Evolutionary conservation across 2,888 invertebrate genomes (phyloP).

Genomic region (Spilosoma lubricipeda): DNA sequence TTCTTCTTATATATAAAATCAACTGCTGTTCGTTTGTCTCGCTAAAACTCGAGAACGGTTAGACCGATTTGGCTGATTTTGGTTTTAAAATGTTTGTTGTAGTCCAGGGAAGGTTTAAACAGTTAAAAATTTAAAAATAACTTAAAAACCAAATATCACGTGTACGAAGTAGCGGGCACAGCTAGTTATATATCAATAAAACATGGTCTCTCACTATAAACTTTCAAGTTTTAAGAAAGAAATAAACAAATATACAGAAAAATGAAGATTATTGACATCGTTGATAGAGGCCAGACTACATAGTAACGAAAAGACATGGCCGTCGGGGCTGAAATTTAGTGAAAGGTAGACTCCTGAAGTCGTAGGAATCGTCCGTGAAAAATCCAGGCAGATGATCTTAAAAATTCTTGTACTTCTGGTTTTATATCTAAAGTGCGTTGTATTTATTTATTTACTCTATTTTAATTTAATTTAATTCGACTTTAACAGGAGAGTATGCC

Average conservation of each 20-base stretch:
- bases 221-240: neutral
- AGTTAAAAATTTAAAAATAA: too few species aligned
- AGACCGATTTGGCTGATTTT: too few species aligned
- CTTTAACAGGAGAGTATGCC: constrained; percentile 88
- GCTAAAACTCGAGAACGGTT: too few species aligned
- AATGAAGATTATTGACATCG: neutral
- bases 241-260: neutral
- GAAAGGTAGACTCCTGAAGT: neutral
- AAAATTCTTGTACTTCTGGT: neutral
- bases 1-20: too few species aligned
- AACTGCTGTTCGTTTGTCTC: too few species aligned
- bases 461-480: neutral
- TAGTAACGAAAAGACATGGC: neutral
- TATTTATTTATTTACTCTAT: neutral
- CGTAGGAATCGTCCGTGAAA: neutral
- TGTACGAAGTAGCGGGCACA: too few species aligned
- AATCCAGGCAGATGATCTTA: neutral
- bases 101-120: too few species aligned
- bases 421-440: neutral
- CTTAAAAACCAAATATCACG: too few species aligned
- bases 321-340: neutral
- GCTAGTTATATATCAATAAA: neutral
- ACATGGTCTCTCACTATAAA: neutral
- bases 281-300: neutral
- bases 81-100: too few species aligned